A percentile compares a stretch with the other conserved stretches of the same genome.
Conservation (phyloP, 2,888 invertebrate genomes). For the Embidobia sp. region DNA sequence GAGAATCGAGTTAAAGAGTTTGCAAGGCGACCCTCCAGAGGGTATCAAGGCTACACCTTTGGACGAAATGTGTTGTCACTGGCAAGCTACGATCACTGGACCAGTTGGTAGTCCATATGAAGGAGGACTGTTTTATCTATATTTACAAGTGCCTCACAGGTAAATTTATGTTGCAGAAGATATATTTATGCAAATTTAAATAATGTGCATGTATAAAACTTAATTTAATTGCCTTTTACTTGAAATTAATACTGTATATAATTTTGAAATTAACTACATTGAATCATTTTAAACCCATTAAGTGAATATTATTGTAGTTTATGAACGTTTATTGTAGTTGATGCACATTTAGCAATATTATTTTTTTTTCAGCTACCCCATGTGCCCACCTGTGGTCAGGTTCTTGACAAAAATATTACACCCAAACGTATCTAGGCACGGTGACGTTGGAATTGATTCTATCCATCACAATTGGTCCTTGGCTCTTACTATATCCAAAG, state of each 20-base stretch:
- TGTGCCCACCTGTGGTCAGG: slow-evolving; percentile 94
- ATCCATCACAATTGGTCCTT: slow-evolving; percentile 98
- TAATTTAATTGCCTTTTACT: too few relatives aligned
- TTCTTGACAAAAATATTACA: slow-evolving; percentile 97
- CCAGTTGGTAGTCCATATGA: slow-evolving; percentile 97
- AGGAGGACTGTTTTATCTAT: slow-evolving; percentile 95
- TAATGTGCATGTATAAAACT: too few relatives aligned
- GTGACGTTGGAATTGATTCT: slow-evolving; percentile 97
- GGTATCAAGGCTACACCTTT: slow-evolving; percentile 92
- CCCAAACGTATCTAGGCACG: slow-evolving; percentile 97
- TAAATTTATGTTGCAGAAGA: slow-evolving; percentile 73
- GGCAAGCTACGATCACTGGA: slow-evolving; percentile 96
- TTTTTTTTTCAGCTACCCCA: slow-evolving; percentile 88
- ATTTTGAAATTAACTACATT: not conserved
- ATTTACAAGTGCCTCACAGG: slow-evolving; percentile 93
- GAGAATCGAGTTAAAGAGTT: too few relatives aligned
- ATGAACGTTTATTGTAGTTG: too few relatives aligned
- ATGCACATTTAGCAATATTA: too few relatives aligned
- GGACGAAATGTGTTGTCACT: slow-evolving; percentile 91
- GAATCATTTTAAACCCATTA: too few relatives aligned
- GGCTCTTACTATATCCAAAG: slow-evolving; percentile 94
- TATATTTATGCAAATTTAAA: too few relatives aligned
- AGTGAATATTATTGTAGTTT: too few relatives aligned
- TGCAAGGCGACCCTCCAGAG: slow-evolving; percentile 93
- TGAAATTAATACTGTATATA: too few relatives aligned